Base-by-base conservation (phyloP, 1,140 invertebrate genomes). In the Euwallacea fornicatus region DNA sequence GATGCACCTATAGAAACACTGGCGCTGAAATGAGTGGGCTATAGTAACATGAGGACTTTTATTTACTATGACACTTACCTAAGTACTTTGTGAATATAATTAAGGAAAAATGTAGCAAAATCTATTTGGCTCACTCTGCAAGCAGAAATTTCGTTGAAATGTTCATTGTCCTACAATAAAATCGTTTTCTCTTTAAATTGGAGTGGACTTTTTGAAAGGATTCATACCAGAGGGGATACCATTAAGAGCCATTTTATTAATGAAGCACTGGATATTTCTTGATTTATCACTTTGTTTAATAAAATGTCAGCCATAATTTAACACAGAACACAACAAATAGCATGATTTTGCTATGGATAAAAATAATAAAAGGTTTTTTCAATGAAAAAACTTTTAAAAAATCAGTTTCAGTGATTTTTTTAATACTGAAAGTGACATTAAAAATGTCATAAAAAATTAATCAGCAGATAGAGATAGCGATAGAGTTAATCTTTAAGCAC, bases 41-140 rank as follows among this genome's bases (percentile, higher is more conserved):
- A 16, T 50, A 42, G 7, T 42, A 70, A 15, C 50, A 47, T 54
- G 73, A 21, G 47, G 56, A 50, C 13, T 46, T 8, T 15, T 7
- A 47, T 15, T 47, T 73, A 4, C 16, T 47, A 42, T 0, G 41
- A 55, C 53, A 74, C 72, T 67, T 74, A 78, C 79, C 72, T 66
- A 16, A 68, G 58, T n/a, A 76, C 72, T 42, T 81, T 79, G 66
- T 81, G 80, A 7, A 81, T 64, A 58, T 73, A 79, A 73, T 81
- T 81, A 6, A 81, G 69, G 66, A 81, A 78, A 71, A 75, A 78
- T 8, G 78, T 78, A 13, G 79, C 62, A 66, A 81, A 81, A 71
- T 79, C 77, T 9, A 70, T 72, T 61, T 59, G 74, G 2, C 73
- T 68, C 65, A 79, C 79, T 7, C 74, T 74, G 4, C n/a, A 42